These are phyloP conservation scores for Trissoscelio sp. DNA, from an alignment of 2,888 invertebrate genomes.

Conservation along the genomic window DNA sequence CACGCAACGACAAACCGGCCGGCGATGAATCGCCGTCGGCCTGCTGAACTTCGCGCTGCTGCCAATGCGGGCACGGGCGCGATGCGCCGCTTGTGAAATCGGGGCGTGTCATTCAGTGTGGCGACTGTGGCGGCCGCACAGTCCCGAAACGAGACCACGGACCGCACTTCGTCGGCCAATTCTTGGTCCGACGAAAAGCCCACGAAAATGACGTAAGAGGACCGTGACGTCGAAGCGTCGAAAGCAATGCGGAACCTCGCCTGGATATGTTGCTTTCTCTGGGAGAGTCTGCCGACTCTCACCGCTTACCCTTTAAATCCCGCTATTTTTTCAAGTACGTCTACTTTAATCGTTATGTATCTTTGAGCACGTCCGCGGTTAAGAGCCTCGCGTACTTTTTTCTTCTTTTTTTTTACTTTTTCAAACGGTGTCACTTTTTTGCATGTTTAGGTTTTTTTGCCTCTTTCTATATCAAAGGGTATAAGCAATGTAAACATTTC, in stretches of 20 bases:
- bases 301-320: constrained; percentile 78
- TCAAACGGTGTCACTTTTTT: constrained; percentile 1
- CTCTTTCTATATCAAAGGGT: no score
- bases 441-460: neutral
- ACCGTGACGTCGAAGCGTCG: constrained; percentile 58
- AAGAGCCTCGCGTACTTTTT: neutral
- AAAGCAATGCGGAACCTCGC: constrained; percentile 77
- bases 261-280: constrained; percentile 79
- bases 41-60: constrained; percentile 14
- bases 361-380: neutral
- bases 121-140: neutral
- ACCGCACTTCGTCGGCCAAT: neutral
- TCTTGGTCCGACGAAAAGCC: neutral
- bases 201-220: constrained; percentile 67
- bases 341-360: constrained; percentile 34
- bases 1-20: no score
- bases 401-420: neutral
- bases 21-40: no score
- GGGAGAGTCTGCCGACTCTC: constrained; percentile 78
- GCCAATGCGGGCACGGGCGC: constrained; percentile 10
- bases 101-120: constrained; percentile 7
- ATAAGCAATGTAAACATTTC: no score
- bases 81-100: constrained; percentile 32
- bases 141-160: neutral
- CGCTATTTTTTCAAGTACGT: constrained; percentile 71